Base-by-base conservation (phyloP, 1,140 invertebrate species). In the Nilaparvata lugens region DNA sequence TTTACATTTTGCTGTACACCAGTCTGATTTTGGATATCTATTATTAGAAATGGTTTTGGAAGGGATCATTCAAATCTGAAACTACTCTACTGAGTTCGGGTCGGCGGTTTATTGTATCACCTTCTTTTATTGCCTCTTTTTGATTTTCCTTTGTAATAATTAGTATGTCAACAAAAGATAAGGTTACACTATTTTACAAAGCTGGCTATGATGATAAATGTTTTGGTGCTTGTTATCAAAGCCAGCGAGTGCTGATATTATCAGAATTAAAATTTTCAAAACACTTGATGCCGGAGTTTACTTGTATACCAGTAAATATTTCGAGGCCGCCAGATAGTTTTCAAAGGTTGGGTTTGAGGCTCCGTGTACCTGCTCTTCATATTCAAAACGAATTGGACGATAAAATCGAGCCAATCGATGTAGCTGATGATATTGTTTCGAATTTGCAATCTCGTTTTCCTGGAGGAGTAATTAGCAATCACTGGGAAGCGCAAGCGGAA, bases 191-290 rank as follows among this genome's bases (percentile, higher is more conserved):
- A 43, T 66, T 63, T 62, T 78, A 80, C 18, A 79, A 78, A 63
- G 76, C 79, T 0, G 79, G 80, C 0, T 74, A 74, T 61, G 77
- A 80, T 64, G 77, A 76, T 2, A 69, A 75, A 58, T 68, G 74
- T 21, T 75, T 78, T 58, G 80, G 79, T 2, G 81, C 80, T 0
- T 82, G 79, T 70, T 78, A 79, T 4, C 76, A 81, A 63, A 81
- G 79, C 64, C 81, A 82, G 61, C 68, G 76, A 35, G 70, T 81
- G 35, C 77, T 79, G 67, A 80, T 82, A 77, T 70, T 81, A 14
- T 65, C 79, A 2, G 67, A 79, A 43, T 62, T 78, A 35, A 81
- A 81, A 62, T 68, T 73, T 5, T 67, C 70, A 43, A 61, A 59
- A 14, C 69, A 67, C 52, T 70, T 67, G 48, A 70, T 66, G 53